Evolutionary conservation across 2,797 vertebrate species (phyloP).

Genomic region (Clarias pachynema): DNA sequence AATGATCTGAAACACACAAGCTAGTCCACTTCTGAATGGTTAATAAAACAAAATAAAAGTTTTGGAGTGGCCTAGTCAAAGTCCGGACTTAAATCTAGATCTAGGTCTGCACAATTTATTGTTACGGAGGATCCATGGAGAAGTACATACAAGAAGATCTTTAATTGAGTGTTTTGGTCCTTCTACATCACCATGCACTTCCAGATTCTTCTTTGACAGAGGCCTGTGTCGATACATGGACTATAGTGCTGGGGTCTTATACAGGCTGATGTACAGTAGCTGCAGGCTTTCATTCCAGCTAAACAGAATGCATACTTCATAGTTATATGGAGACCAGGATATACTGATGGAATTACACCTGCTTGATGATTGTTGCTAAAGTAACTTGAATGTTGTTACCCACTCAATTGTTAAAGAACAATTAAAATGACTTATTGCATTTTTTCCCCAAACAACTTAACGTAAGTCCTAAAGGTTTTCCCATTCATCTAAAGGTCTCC

Average conservation of each 20-base stretch:
- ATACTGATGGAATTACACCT: no score
- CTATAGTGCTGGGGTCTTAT: neutral
- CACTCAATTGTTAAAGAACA: no score
- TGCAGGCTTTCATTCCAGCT: neutral
- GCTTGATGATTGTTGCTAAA: no score
- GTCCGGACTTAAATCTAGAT: neutral
- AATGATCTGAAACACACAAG: no score
- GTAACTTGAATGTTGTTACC: no score
- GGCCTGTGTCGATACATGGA: neutral
- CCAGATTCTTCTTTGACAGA: neutral
- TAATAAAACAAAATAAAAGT: no score
- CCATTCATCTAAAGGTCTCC: no score
- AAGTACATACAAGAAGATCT: neutral
- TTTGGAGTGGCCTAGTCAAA: no score
- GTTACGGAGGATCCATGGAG: neutral
- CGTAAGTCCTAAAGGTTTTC: no score
- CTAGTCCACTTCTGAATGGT: no score
- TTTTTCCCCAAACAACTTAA: no score
- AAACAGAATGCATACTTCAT: neutral
- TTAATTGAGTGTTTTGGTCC: neutral
- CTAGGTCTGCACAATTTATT: neutral
- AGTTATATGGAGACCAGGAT: neutral
- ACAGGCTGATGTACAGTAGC: neutral
- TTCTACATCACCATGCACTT: neutral
- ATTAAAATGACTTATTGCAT: no score